Evolutionary conservation across 2,113 vertebrate genomes (phyloP).

Genomic region (Strix uralensis): DNA sequence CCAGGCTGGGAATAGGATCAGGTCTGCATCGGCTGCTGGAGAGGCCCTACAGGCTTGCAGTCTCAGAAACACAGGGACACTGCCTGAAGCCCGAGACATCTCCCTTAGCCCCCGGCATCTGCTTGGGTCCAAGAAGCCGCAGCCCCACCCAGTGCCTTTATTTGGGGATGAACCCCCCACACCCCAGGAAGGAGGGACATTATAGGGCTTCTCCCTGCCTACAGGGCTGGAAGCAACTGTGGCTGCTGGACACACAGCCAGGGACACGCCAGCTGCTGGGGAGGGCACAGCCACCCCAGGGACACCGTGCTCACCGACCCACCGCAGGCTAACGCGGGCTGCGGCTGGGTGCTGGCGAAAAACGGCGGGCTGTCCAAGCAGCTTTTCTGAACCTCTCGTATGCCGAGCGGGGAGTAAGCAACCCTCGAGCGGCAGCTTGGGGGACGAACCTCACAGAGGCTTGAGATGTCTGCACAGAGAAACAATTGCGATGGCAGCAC

Average conservation of each 20-base stretch:
- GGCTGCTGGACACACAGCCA: background rate
- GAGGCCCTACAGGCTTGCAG: background rate
- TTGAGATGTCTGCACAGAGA: background rate
- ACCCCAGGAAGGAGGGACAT: accelerated
- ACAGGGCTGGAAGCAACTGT: background rate
- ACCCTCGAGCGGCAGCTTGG: background rate
- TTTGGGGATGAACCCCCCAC: background rate
- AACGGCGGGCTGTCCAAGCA: background rate
- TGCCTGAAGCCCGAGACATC: background rate
- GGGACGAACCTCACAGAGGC: background rate
- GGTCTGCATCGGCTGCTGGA: background rate
- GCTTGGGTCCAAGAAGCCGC: background rate
- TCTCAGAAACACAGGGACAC: background rate
- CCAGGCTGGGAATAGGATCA: background rate
- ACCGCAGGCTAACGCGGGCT: background rate
- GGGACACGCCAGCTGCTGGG: accelerated
- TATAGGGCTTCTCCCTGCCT: background rate
- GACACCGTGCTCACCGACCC: background rate
- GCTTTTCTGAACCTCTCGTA: background rate
- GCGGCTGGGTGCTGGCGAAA: accelerated
- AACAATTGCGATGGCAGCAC: background rate
- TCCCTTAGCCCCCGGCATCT: background rate
- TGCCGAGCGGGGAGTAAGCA: accelerated
- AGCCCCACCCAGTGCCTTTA: background rate
- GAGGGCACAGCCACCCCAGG: background rate